Conservation (phyloP, 2,888 invertebrate genomes). For the Parnassius orleans region DNA sequence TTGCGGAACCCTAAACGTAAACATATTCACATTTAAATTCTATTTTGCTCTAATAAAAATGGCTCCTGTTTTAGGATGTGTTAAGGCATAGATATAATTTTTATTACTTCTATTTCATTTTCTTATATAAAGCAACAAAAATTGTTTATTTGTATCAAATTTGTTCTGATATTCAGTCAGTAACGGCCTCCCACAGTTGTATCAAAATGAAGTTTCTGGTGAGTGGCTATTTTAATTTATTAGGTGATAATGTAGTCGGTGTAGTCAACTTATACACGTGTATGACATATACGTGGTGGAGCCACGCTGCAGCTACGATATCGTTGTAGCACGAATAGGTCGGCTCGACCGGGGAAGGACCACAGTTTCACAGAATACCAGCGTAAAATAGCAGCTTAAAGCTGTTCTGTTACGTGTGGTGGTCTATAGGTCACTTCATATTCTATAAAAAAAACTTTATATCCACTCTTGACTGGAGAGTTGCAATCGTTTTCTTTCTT, state of each 20-base stretch:
- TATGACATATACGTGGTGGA: background rate
- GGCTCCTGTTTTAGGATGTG: background rate
- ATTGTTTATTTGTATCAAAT: background rate
- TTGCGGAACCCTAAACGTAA: background rate
- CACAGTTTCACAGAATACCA: no score
- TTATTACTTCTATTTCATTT: background rate
- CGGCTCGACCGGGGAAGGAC: no score
- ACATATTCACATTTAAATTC: background rate
- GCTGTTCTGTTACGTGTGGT: no score
- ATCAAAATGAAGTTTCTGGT: constrained; percentile 56
- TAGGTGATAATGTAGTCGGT: background rate
- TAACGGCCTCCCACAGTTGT: constrained; percentile 27
- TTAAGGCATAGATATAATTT: background rate
- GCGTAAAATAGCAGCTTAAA: no score
- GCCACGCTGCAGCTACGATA: no score
- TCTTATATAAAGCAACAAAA: constrained; percentile 9
- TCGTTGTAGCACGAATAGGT: no score
- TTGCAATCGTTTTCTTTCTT: no score
- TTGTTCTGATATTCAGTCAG: background rate
- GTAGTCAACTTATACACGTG: constrained; percentile 12
- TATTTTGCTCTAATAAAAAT: background rate
- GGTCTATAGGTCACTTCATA: no score
- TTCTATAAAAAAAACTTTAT: no score
- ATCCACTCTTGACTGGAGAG: no score
- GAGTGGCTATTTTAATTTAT: constrained; percentile 38